These are phyloP conservation scores for Noturus placidus DNA, from an alignment of 2,113 vertebrate species.

Conservation along the genomic window DNA sequence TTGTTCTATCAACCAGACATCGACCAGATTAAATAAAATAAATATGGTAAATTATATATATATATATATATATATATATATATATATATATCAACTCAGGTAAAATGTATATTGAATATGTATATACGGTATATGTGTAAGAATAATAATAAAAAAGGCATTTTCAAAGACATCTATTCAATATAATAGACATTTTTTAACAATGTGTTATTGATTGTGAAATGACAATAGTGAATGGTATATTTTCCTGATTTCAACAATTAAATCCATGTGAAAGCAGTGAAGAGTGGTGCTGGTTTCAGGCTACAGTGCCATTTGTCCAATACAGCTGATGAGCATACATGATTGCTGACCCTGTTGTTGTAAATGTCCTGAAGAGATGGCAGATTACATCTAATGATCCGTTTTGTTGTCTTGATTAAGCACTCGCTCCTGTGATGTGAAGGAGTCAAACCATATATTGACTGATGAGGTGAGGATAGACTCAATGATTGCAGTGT, in stretches of 20 bases:
- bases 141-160: not conserved
- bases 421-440: not conserved
- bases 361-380: not conserved
- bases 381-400: constrained; percentile 18
- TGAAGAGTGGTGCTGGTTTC: not conserved
- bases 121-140: not conserved
- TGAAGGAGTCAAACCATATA: not conserved
- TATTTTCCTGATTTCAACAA: not conserved
- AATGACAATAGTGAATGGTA: not conserved
- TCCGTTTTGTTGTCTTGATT: constrained; percentile 15
- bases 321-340: not conserved
- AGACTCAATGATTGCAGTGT: not conserved
- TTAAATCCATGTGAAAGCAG: not conserved
- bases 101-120: not conserved
- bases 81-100: too few species aligned
- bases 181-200: not conserved
- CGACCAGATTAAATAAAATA: too few species aligned
- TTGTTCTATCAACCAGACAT: too few species aligned
- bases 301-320: not conserved
- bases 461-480: not conserved
- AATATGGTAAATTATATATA: too few species aligned
- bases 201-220: not conserved
- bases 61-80: too few species aligned
- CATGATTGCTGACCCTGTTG: not conserved
- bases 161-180: not conserved